Base-by-base conservation (phyloP, 2,113 vertebrate genomes). In the Larimichthys crocea region DNA sequence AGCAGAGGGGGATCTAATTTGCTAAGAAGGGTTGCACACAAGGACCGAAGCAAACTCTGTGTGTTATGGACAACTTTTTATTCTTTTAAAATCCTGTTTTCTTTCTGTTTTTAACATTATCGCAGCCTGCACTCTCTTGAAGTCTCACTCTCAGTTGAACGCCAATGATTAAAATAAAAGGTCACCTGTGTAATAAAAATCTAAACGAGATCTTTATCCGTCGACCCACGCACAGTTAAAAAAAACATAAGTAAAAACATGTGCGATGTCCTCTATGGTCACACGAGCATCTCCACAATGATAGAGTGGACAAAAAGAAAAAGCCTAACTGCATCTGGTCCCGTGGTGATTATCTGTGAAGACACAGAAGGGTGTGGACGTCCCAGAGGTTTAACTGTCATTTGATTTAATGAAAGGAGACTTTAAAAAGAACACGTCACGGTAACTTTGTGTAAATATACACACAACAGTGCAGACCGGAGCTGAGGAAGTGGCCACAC, bases 381-480 rank as follows among this genome's bases (percentile, higher is more conserved):
- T 68, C 26, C 15, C 8, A 0, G 31, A 53, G 16, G 68, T 88
- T 88, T 60, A 93, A 91, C 89, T 55, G 89, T 62, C 86, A 85
- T 73, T 79, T 57, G 5, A 12, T 24, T 50, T 63, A 79, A 83
- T 59, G 59, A 78, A 48, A 75, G 46, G 44, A 81, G 19, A 55
- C 69, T 20, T 62, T 68, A 26, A 26, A 26, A 19, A 77, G 74
- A 68, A 52, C 77, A 86, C 9, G 61, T 52, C 14, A 55, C 49
- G 19, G n/a, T 2, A 14, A 10, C 24, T 46, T 56, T 24, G 2
- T 60, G 60, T 53, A 60, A 64, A 63, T 79, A 84, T 35, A 55
- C 5, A 55, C 5, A 67, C 42, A 75, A 70, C 55, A 24, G 65
- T 20, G 7, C 35, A 7, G 29, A 35, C 3, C 8, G 40, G 24